Evolutionary conservation across 1,140 invertebrate species (phyloP).

Genomic region (Druon quercuslanigerum): DNA sequence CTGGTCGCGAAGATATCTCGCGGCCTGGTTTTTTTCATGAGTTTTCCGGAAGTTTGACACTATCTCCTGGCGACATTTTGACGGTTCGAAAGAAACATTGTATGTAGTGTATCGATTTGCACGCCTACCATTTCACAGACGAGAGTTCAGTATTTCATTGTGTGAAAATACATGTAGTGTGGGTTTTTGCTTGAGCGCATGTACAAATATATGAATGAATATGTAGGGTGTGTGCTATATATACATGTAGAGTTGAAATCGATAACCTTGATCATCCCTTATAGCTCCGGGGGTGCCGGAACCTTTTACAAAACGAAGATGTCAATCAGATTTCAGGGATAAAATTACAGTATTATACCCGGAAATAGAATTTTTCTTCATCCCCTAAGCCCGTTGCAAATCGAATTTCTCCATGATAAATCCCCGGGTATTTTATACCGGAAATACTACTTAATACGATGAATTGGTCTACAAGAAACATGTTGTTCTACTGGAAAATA

Average conservation of each 20-base stretch:
- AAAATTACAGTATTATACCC: neutral
- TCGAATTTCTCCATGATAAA: too few species aligned
- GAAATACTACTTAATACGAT: too few species aligned
- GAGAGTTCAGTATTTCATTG: constrained; percentile 16
- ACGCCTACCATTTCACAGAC: constrained; percentile 37
- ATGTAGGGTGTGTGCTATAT: neutral
- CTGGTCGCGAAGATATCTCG: too few species aligned
- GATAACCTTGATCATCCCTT: constrained; percentile 17
- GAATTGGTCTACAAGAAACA: too few species aligned
- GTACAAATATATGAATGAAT: neutral
- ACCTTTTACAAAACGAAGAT: constrained; percentile 4
- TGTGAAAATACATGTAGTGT: neutral
- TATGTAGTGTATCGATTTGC: constrained; percentile 55
- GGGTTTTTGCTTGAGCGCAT: neutral
- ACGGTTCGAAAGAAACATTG: constrained; percentile 45
- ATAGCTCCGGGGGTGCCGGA: neutral
- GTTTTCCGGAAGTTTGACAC: neutral
- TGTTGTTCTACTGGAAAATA: too few species aligned
- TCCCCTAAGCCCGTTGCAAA: too few species aligned
- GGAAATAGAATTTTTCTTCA: neutral
- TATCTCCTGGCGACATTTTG: constrained; percentile 45
- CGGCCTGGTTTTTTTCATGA: neutral
- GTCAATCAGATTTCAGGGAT: neutral
- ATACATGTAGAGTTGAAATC: neutral
- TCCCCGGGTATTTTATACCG: too few species aligned